Conservation (phyloP, 1,140 invertebrate species). For the Gyrodactylus salaris region DNA sequence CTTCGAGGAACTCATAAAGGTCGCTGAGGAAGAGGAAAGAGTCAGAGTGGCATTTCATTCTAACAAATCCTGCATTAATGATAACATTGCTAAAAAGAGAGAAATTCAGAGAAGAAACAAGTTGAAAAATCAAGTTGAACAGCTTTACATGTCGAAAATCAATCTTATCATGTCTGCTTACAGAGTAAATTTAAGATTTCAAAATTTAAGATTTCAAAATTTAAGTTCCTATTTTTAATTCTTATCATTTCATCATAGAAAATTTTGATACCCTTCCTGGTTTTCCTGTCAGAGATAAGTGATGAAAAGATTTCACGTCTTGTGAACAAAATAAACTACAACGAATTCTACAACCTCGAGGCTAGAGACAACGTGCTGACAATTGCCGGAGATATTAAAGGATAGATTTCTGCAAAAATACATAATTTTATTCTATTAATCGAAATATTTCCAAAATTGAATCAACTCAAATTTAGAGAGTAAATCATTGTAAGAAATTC, state of each 20-base stretch:
- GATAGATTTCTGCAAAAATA: background rate
- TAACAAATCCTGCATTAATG: background rate
- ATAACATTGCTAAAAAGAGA: background rate
- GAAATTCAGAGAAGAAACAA: background rate
- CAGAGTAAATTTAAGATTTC: too few species aligned
- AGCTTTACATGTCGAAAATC: background rate
- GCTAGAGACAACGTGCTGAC: background rate
- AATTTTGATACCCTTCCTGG: background rate
- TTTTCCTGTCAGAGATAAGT: background rate
- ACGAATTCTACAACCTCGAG: background rate
- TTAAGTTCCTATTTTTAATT: background rate
- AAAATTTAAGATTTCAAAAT: too few species aligned
- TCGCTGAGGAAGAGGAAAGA: background rate
- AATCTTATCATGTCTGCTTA: background rate
- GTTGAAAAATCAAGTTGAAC: too few species aligned
- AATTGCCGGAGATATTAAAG: background rate
- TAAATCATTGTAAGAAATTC: conserved; percentile 88
- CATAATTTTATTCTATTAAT: background rate
- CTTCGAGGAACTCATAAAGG: background rate
- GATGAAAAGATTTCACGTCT: background rate
- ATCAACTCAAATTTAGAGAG: conserved; percentile 30
- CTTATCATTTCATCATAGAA: background rate
- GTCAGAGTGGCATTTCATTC: background rate
- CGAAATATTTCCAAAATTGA: background rate
- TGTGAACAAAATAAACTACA: background rate